Conservation (phyloP, 2,888 invertebrate genomes). For the Lepidonotus clava region DNA sequence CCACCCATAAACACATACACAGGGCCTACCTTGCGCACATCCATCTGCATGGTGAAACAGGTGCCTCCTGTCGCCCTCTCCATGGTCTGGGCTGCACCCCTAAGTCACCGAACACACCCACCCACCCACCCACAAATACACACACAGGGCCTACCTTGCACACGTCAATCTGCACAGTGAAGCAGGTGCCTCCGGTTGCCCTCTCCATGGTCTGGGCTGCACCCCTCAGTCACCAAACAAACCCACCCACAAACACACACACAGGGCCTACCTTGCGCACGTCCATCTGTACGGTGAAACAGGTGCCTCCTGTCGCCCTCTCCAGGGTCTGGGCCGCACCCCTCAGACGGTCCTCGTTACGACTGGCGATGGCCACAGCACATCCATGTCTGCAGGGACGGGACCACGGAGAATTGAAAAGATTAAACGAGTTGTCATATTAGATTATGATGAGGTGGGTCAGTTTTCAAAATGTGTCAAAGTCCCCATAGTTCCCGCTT, state of each 20-base stretch:
- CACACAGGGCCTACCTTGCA: slow-evolving; percentile 71
- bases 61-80: slow-evolving; percentile 71
- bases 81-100: slow-evolving; percentile 71
- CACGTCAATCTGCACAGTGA: slow-evolving; percentile 76
- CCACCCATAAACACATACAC: not conserved
- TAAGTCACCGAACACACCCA: no score
- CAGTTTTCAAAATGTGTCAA: no score
- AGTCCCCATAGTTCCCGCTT: no score
- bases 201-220: slow-evolving; percentile 71
- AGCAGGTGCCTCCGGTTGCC: slow-evolving; percentile 74
- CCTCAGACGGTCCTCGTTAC: slow-evolving; percentile 71
- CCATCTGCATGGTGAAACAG: slow-evolving; percentile 75
- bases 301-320: slow-evolving; percentile 73
- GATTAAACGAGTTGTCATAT: no score
- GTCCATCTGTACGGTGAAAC: slow-evolving; percentile 76
- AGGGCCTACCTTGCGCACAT: slow-evolving; percentile 76
- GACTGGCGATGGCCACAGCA: slow-evolving; percentile 76
- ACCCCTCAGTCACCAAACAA: slow-evolving; percentile 68
- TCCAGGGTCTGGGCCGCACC: slow-evolving; percentile 71
- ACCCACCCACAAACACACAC: no score
- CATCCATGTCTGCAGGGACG: slow-evolving; percentile 76
- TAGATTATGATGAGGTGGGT: no score
- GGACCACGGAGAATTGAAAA: no score
- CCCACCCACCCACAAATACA: no score
- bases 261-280: slow-evolving; percentile 74